phyloP scores from a whole-genome alignment of 2,797 vertebrate species.

The Paratrypauchen microcephalus region DNA sequence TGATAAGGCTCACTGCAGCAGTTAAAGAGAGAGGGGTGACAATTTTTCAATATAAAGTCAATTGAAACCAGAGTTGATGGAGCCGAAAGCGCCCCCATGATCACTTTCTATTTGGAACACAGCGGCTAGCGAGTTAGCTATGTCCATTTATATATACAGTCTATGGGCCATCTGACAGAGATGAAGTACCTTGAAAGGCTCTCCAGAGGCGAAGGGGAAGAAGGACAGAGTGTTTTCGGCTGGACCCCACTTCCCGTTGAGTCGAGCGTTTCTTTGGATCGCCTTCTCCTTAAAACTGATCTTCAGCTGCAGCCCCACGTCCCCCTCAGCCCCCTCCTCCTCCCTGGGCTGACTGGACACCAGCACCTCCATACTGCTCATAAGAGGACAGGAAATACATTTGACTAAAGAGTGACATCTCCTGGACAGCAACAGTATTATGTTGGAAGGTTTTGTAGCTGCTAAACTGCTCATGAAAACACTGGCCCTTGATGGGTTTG shows the following conservation, averaged over 20 bases:
- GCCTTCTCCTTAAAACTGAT: conserved; percentile 85
- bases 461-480: no score
- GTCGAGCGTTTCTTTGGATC: conserved; percentile 83
- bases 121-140: no score
- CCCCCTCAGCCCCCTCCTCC: conserved; percentile 73
- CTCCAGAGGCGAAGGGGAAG: conserved; percentile 86
- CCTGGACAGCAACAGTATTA: conserved; percentile 23
- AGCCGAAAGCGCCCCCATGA: no score
- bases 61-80: no score
- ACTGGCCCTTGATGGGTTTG: no score
- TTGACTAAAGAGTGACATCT: conserved; percentile 42
- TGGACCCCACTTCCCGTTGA: conserved; percentile 85
- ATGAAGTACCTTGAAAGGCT: conserved; percentile 84
- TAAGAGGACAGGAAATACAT: neutral
- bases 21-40: no score
- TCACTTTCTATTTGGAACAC: no score
- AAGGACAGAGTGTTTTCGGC: conserved; percentile 86
- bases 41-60: no score
- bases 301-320: conserved; percentile 84
- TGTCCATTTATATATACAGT: no score
- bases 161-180: no score
- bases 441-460: neutral
- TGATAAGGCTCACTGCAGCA: no score
- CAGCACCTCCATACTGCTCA: conserved; percentile 82
- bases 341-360: conserved; percentile 78